Percentiles rank a stretch among this genome's conserved stretches.
These are phyloP conservation scores for Benthosema pterotum DNA, from an alignment of 2,797 vertebrate genomes.

Conservation along the genomic window DNA sequence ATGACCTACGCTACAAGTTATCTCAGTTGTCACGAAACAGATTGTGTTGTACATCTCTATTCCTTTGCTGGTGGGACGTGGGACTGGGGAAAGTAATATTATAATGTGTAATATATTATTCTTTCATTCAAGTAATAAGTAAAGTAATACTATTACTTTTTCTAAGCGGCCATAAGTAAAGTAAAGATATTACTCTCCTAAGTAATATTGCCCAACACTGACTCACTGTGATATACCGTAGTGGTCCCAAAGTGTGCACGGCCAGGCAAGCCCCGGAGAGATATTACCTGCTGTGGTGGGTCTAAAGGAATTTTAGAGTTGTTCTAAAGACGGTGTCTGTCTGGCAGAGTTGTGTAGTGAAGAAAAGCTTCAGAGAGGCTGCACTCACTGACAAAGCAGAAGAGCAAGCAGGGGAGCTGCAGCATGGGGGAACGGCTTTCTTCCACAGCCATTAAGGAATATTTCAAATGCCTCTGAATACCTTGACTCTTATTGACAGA, in stretches of 20 bases:
- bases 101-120: no score
- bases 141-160: no score
- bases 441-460: conserved; percentile 48
- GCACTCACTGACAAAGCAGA: conserved; percentile 50
- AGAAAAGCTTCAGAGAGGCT: conserved; percentile 58
- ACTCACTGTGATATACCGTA: no score
- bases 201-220: no score
- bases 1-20: no score
- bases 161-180: no score
- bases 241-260: conserved; percentile 55
- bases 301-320: conserved; percentile 50
- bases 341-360: conserved; percentile 37
- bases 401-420: conserved; percentile 36
- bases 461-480: conserved; percentile 54
- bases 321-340: conserved; percentile 54
- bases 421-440: conserved; percentile 46
- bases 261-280: conserved; percentile 58
- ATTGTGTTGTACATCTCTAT: no score
- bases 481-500: conserved; percentile 39
- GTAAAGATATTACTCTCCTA: no score
- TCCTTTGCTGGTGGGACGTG: no score
- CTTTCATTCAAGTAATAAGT: no score
- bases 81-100: no score
- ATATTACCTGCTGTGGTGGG: conserved; percentile 62
- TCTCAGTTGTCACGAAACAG: no score